Evolutionary conservation across 2,888 invertebrate genomes (phyloP), one percentile per base, ranked within the genome.

Genomic region (Diloba caeruleocephala): DNA sequence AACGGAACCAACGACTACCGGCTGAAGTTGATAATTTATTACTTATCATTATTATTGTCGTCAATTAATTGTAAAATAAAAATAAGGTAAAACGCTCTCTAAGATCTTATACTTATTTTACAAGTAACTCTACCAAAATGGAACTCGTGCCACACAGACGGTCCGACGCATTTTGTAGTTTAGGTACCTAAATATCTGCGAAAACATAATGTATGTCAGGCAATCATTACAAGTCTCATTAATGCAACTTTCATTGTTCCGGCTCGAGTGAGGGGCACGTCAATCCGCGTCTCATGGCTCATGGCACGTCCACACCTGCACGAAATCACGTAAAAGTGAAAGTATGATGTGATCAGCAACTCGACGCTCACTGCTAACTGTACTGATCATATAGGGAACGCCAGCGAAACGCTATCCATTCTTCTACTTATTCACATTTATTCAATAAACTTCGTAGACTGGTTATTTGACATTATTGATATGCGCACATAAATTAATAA

Each of bases 301-400:
- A 71, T 71, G 62, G 72, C 64, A 57, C 76, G 78, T 76, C 78
- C 76, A 76, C 79, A 78, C 82, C 86, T 73, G 83, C 87, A 87
- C 87, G 83, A 89, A 89, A 90, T 87, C 82, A 82, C 72, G 80
- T 85, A 88, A 91, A 92, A 92, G 91, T 91, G 92, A 92, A 92
- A 92, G 92, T 91, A 82, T 85, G 82, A 87, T 86, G 87, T 84
- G 89, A 88, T 87, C 85, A 80, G 73, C 78, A 76, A 58, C 73
- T 78, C 73, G 50, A 54, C 64, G 61, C 65, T 67, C 53, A 62
- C 69, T 54, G 51, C 62, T 76, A 61, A 67, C 67, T 70, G 65
- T 75, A 68, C 58, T 54, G 61, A 64, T 69, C 62, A 67, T 69
- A 63, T 53, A 67, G 48, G 33, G 45, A 54, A 49, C 32, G 42